Conservation (phyloP, 1,140 invertebrate species). For the Diorhabda elongata region DNA sequence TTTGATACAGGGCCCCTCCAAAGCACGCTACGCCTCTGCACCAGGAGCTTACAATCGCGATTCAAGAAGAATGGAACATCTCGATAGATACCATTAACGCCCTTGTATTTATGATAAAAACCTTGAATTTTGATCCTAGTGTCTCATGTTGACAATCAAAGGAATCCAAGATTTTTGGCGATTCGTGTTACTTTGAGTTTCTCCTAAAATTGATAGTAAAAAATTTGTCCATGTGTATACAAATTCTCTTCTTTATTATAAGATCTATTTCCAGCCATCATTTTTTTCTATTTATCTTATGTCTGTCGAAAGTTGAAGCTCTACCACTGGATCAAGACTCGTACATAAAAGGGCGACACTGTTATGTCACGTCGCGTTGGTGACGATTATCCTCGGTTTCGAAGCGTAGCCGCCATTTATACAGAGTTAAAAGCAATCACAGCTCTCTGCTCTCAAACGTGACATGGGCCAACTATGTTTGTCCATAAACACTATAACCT, state of each 20-base stretch:
- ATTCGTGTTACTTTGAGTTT: neutral
- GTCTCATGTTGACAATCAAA: no score
- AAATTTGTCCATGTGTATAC: neutral
- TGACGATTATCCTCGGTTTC: conserved; percentile 17
- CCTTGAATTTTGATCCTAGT: no score
- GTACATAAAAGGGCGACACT: neutral
- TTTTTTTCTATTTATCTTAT: no score
- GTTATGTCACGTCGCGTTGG: neutral
- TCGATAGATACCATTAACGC: no score
- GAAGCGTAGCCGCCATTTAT: conserved; percentile 5
- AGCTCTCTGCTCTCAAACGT: conserved; percentile 33
- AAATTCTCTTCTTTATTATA: neutral
- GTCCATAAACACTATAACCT: conserved; percentile 44
- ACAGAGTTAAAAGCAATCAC: conserved; percentile 31
- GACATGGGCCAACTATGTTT: conserved; percentile 37
- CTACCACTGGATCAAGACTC: neutral
- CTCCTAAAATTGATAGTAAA: neutral
- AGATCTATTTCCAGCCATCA: neutral
- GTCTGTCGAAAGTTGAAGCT: neutral
- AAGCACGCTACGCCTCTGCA: no score
- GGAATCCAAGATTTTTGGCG: neutral
- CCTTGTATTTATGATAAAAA: no score
- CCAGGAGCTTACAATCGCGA: no score
- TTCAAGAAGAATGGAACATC: no score
- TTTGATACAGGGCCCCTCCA: no score